These are phyloP conservation scores for Melinaea marsaeus DNA, from an alignment of 2,888 invertebrate species.

Conservation along the genomic window DNA sequence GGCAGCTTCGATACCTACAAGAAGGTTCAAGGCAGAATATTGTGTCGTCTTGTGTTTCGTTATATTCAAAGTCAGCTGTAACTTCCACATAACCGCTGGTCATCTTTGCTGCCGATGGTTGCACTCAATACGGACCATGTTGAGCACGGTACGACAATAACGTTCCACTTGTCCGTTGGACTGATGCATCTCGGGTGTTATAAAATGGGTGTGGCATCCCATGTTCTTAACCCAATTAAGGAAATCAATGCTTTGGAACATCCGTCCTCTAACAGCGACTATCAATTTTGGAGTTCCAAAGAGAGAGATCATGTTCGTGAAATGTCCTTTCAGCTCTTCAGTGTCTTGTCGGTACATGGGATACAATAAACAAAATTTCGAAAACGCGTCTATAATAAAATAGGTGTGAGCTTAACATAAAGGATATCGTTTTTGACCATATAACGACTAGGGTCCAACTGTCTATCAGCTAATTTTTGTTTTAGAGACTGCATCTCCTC, in stretches of 20 bases:
- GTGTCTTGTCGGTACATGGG: no score
- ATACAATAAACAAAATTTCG: not conserved
- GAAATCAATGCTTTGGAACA: constrained; percentile 25
- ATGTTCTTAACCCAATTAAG: constrained; percentile 12
- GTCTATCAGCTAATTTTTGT: constrained; percentile 5
- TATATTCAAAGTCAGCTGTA: constrained; percentile 18
- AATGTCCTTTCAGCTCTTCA: not conserved
- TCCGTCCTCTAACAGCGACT: constrained; percentile 17
- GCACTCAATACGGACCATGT: constrained; percentile 25
- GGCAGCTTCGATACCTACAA: not conserved
- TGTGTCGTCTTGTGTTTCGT: constrained; percentile 12
- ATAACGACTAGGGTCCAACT: constrained; percentile 21
- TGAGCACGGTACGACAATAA: constrained; percentile 25
- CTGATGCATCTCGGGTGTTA: constrained; percentile 35
- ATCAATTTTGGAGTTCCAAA: constrained; percentile 32
- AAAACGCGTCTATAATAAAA: constrained; percentile 2
- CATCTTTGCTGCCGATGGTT: constrained; percentile 10
- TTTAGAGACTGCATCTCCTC: no score
- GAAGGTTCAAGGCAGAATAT: no score
- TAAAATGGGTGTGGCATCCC: constrained; percentile 28
- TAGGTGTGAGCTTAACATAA: constrained; percentile 20
- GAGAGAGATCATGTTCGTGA: constrained; percentile 22
- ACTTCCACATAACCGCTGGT: constrained; percentile 1
- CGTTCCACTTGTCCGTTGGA: constrained; percentile 28
- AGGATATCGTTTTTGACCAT: constrained; percentile 18